A percentile compares a stretch with the other conserved stretches of the same genome.
These are phyloP conservation scores for Hippocampus guttulatus DNA, from an alignment of 2,113 vertebrate species.

Conservation along the genomic window DNA sequence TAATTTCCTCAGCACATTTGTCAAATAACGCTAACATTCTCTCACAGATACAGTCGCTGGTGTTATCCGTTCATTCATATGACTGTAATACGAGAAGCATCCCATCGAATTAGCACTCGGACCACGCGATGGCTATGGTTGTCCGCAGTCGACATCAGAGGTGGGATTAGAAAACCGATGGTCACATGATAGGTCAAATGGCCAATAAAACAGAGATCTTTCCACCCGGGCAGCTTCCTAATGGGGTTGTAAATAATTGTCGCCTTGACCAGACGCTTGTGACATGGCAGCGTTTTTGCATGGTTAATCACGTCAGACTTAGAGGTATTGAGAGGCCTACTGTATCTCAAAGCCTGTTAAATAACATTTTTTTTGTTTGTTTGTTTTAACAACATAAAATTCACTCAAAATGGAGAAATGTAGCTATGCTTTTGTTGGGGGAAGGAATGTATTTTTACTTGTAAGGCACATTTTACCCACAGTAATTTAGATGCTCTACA, in stretches of 20 bases:
- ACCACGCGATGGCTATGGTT: neutral
- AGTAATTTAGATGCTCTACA: too few species aligned
- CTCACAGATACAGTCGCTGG: neutral
- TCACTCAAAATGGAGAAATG: neutral
- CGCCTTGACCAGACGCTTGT: conserved; percentile 16
- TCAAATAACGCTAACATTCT: neutral
- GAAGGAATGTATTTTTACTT: neutral
- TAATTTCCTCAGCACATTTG: neutral
- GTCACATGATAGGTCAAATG: conserved; percentile 59
- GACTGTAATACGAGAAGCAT: neutral
- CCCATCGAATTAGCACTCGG: neutral
- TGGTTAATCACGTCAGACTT: neutral
- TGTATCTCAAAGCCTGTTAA: neutral
- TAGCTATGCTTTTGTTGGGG: neutral
- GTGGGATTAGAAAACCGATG: conserved; percentile 43
- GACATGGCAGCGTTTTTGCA: neutral
- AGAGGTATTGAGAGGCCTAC: neutral
- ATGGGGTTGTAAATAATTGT: conserved; percentile 51
- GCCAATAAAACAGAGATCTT: conserved; percentile 50
- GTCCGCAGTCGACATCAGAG: conserved; percentile 15
- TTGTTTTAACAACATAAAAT: neutral
- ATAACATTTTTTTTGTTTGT: neutral
- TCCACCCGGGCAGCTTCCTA: conserved; percentile 34
- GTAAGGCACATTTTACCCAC: neutral
- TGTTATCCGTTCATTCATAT: neutral